phyloP scores from a whole-genome alignment of 1,140 invertebrate species.

The Zophobas morio region DNA sequence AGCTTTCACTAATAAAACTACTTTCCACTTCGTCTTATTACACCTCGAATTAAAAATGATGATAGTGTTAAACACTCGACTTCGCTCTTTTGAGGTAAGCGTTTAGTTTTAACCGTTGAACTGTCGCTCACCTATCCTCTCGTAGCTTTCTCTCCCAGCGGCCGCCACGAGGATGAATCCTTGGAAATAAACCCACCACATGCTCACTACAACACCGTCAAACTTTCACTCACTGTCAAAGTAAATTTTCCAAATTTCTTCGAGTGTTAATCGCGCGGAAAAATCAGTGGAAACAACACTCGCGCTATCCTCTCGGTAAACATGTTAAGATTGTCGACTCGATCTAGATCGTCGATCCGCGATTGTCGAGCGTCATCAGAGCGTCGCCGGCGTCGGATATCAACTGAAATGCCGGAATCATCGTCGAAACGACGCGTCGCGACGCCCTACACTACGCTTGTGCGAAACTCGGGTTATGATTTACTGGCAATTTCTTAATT shows the following conservation, averaged over 20 bases:
- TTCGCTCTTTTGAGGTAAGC: not conserved
- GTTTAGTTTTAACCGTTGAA: too few species aligned
- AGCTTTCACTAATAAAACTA: too few species aligned
- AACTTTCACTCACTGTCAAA: constrained; percentile 1
- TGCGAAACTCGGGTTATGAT: not conserved
- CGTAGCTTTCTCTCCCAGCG: constrained; percentile 27
- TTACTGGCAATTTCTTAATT: constrained; percentile 34
- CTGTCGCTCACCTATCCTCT: constrained; percentile 8
- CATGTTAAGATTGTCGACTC: not conserved
- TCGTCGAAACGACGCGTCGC: constrained; percentile 17
- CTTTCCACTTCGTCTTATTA: not conserved
- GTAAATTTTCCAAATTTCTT: not conserved
- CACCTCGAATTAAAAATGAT: too few species aligned
- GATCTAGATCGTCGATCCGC: not conserved
- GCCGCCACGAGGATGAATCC: constrained; percentile 19
- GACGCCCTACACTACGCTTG: constrained; percentile 11
- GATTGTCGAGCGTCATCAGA: constrained; percentile 9
- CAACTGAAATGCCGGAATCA: constrained; percentile 21
- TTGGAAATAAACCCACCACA: constrained; percentile 34
- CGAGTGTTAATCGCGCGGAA: not conserved
- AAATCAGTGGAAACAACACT: not conserved
- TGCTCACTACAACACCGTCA: not conserved
- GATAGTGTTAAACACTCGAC: not conserved
- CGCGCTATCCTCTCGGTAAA: constrained; percentile 1
- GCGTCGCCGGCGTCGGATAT: constrained; percentile 17